Evolutionary conservation across 2,113 vertebrate species (phyloP).

Genomic region (Gymnorhina tibicen): DNA sequence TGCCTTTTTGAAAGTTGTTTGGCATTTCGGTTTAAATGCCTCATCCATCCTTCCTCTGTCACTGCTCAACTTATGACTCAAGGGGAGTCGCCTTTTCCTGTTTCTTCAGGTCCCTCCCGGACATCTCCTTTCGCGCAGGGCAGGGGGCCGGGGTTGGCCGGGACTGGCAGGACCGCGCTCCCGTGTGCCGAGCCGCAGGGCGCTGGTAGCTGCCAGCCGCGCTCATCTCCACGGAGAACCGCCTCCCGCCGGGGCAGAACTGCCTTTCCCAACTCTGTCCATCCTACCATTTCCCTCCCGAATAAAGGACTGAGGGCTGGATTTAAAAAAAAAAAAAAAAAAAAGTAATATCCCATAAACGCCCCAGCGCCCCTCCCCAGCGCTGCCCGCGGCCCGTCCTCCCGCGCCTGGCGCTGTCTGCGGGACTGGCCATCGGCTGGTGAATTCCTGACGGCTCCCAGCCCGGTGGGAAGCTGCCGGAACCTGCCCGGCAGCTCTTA

Average conservation of each 20-base stretch:
- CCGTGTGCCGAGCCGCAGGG: background rate
- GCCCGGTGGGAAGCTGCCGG: background rate
- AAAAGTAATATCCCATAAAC: background rate
- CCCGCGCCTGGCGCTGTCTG: background rate
- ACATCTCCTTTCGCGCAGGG: background rate
- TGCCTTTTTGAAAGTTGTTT: background rate
- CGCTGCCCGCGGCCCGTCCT: background rate
- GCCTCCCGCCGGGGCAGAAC: background rate
- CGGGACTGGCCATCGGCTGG: background rate
- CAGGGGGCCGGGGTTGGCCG: background rate
- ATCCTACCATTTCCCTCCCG: background rate
- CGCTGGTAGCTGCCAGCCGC: background rate
- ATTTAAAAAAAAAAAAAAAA: background rate
- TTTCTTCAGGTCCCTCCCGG: constrained; percentile 1
- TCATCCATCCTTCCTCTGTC: background rate
- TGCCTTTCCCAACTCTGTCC: background rate
- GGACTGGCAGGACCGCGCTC: background rate
- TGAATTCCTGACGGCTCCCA: background rate
- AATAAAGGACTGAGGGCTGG: background rate
- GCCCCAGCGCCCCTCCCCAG: background rate
- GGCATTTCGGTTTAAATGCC: background rate
- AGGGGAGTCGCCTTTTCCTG: background rate
- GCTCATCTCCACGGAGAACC: background rate
- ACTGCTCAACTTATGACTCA: background rate
- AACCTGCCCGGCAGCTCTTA: background rate